Percentiles rank a stretch among this genome's conserved stretches.
Conservation (phyloP, 1,140 invertebrate genomes). For the Ooceraea biroi region DNA sequence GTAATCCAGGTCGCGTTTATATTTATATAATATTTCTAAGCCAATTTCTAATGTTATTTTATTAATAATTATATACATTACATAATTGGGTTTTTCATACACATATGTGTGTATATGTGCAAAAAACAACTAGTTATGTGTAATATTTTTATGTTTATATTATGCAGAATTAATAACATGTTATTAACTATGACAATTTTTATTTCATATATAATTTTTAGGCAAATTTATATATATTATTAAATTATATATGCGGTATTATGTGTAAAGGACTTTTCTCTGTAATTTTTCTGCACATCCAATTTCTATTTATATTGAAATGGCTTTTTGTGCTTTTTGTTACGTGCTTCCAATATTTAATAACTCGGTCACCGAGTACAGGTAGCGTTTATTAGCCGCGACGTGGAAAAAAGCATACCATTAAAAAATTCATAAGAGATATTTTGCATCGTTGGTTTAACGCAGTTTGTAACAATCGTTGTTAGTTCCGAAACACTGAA, state of each 20-base stretch:
- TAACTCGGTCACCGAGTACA: slow-evolving; percentile 62
- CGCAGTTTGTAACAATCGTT: slow-evolving; percentile 60
- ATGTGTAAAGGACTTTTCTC: slow-evolving; percentile 36
- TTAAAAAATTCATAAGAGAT: slow-evolving; percentile 65
- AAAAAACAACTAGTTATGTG: slow-evolving; percentile 10
- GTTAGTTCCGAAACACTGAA: slow-evolving; percentile 60
- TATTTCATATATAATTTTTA: slow-evolving; percentile 45
- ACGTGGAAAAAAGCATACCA: slow-evolving; percentile 60
- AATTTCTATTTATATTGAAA: slow-evolving; percentile 62
- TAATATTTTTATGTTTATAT: slow-evolving; percentile 20
- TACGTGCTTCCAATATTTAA: slow-evolving; percentile 62
- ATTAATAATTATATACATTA: no score
- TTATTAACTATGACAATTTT: slow-evolving; percentile 26
- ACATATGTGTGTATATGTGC: not conserved
- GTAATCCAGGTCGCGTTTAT: no score
- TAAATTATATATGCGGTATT: slow-evolving; percentile 32
- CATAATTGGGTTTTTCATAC: no score
- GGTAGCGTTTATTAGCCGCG: slow-evolving; percentile 56
- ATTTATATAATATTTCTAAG: no score
- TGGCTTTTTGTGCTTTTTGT: slow-evolving; percentile 59
- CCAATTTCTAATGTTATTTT: no score
- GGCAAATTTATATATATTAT: slow-evolving; percentile 27
- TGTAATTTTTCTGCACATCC: slow-evolving; percentile 51
- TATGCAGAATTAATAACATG: slow-evolving; percentile 11
- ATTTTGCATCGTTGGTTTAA: slow-evolving; percentile 61